Conservation (phyloP, 2,797 vertebrate genomes). For the Centroberyx gerrardi region DNA sequence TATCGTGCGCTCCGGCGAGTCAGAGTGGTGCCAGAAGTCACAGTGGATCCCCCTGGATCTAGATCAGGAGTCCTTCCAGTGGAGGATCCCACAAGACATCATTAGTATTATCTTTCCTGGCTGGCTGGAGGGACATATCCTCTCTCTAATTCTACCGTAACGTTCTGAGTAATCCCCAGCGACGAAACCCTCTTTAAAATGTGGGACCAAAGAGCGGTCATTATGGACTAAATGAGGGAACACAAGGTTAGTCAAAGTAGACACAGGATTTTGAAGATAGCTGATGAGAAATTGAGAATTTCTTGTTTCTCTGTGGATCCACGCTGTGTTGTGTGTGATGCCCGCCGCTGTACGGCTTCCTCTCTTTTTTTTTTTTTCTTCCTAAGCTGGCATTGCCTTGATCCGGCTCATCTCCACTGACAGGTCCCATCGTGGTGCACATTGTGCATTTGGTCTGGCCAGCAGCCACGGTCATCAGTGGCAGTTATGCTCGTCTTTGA, state of each 20-base stretch:
- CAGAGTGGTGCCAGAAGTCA: conserved; percentile 51
- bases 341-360: conserved; percentile 2
- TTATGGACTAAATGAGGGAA: conserved; percentile 54
- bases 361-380: conserved; percentile 28
- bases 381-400: conserved; percentile 33
- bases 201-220: conserved; percentile 52
- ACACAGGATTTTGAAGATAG: conserved; percentile 59
- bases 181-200: conserved; percentile 51
- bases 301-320: conserved; percentile 45
- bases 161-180: conserved; percentile 64
- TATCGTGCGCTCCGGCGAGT: conserved; percentile 62
- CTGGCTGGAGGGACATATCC: conserved; percentile 63
- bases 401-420: conserved; percentile 63
- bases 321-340: conserved; percentile 13
- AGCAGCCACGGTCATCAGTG: conserved; percentile 71
- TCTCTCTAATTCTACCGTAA: conserved; percentile 52
- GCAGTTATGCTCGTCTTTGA: conserved; percentile 80
- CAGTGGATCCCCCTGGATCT: conserved; percentile 70
- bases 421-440: conserved; percentile 44
- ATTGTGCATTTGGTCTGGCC: conserved; percentile 67
- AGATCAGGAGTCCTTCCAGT: conserved; percentile 62
- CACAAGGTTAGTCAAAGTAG: conserved; percentile 56
- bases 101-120: conserved; percentile 80
- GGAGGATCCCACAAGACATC: conserved; percentile 80
- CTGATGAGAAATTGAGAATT: conserved; percentile 45